Base-by-base conservation (phyloP, 2,888 invertebrate genomes). In the Lochmaea crataegi region DNA sequence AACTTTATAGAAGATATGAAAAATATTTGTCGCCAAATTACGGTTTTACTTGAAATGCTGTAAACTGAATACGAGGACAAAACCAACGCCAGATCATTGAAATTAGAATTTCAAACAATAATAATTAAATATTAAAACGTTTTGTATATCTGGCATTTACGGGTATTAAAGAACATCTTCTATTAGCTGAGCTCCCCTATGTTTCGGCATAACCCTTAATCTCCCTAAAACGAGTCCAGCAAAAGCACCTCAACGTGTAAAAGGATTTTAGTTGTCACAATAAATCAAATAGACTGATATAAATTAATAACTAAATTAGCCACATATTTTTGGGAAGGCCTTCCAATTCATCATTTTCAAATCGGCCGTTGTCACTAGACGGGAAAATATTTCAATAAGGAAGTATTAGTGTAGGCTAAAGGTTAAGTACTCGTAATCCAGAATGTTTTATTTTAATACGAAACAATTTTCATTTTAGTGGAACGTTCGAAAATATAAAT, bases 231-330 rank as follows among this genome's bases (percentile, higher is more conserved):
- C 32, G 32, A n/a, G 61, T 61, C 63, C 53, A 53, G 61, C 53
- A 51, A 68, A 38, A 18, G 61, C 18, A 68, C 51, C 22, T 68
- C 68, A 48, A 48, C 18, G n/a, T 68, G 38, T 48, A 16, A 51
- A n/a, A 48, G 68, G 68, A 48, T 68, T 58, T 57, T 12, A 26
- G 45, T 48, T 68, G 68, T 68, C 68, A 61, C 38, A 68, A 68
- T 68, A 41, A 68, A 68, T 68, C 68, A 68, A 51, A 61, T 38
- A 61, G 22, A 45, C 22, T 51, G 26, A 53, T 45, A 58, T 48
- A 61, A 61, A 68, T 68, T 61, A 68, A 61, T 68, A 68, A 61
- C 53, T 53, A 53, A 61, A 68, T 68, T 61, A 63, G 68, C 48
- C 38, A 16, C 53, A 32, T 16, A 26, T 61, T 68, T 68, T 68